Evolutionary conservation across 2,888 invertebrate species (phyloP).

Genomic region (Entomobrya multifasciata): DNA sequence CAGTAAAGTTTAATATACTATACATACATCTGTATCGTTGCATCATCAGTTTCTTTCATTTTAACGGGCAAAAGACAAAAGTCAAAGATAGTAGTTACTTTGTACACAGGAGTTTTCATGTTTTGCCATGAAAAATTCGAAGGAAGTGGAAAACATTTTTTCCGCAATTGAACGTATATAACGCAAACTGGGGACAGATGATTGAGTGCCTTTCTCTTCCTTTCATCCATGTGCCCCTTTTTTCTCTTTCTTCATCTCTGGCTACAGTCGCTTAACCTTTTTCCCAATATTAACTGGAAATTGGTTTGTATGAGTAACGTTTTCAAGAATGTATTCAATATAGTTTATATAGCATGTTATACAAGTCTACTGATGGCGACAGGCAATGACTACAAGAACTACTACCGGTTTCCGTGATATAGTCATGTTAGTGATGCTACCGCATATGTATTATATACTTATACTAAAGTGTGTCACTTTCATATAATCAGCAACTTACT

Average conservation of each 20-base stretch:
- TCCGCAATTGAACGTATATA: background rate
- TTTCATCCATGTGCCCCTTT: conserved; percentile 26
- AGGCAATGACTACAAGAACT: background rate
- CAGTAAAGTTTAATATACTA: background rate
- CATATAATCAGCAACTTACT: background rate
- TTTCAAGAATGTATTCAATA: background rate
- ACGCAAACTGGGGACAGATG: conserved; percentile 34
- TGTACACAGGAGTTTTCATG: background rate
- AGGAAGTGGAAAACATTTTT: background rate
- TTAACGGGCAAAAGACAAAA: conserved; percentile 8
- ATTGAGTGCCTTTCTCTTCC: conserved; percentile 56
- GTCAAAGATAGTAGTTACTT: background rate
- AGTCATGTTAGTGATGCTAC: background rate
- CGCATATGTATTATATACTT: background rate
- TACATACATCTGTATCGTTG: background rate
- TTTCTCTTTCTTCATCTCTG: conserved; percentile 9
- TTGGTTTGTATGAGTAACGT: background rate
- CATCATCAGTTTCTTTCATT: conserved; percentile 1
- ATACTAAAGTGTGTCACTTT: background rate
- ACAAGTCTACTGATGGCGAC: background rate
- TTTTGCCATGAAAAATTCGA: background rate
- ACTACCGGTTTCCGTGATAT: conserved; percentile 39
- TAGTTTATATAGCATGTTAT: background rate
- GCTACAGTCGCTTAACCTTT: background rate
- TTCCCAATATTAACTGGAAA: background rate